Conservation (phyloP, 2,113 vertebrate species). For the Eulacestoma nigropectus region DNA sequence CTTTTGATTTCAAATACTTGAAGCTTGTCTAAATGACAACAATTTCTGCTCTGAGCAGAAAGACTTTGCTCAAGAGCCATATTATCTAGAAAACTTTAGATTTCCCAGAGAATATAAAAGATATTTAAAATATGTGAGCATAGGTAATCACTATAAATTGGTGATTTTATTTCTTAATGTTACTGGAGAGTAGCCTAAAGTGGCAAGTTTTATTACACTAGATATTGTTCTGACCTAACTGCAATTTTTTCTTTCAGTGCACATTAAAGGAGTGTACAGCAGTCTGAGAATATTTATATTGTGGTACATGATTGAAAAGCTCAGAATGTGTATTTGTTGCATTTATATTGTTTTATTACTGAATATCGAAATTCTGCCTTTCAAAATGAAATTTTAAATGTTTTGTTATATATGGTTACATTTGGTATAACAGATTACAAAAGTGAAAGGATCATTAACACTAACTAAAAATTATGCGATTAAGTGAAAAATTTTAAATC, state of each 20-base stretch:
- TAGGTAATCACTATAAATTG: neutral
- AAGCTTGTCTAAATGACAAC: neutral
- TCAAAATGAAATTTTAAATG: neutral
- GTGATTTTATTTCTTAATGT: neutral
- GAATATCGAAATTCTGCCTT: neutral
- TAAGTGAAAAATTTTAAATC: neutral
- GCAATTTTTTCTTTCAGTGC: neutral
- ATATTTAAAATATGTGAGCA: neutral
- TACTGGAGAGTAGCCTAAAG: neutral
- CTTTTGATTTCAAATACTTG: neutral
- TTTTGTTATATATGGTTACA: neutral
- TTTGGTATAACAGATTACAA: neutral
- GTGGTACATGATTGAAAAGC: neutral
- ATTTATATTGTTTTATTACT: neutral
- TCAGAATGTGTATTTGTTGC: neutral
- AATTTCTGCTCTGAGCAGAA: neutral
- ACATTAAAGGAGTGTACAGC: neutral
- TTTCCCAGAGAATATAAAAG: neutral
- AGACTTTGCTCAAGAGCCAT: neutral
- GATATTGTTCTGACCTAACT: neutral
- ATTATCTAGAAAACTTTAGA: neutral
- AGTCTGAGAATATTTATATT: neutral
- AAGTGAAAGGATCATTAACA: neutral
- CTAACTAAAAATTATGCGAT: neutral
- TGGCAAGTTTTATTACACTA: neutral